Base-by-base conservation (phyloP, 2,113 vertebrate species). In the Epinephelus cyanopodus region DNA sequence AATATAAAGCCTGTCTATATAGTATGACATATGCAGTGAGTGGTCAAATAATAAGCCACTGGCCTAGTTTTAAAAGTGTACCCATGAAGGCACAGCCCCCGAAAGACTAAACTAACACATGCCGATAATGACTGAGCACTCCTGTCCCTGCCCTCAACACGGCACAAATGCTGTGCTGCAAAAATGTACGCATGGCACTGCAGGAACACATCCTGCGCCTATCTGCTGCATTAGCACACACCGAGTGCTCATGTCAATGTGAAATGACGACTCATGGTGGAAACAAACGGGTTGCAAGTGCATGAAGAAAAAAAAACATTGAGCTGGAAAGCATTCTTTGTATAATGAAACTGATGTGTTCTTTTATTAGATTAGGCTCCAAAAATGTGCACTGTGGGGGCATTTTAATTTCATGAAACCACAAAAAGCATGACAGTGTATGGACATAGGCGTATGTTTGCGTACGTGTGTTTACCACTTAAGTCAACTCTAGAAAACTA, bases 221-320 rank as follows among this genome's bases (percentile, higher is more conserved):
- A 75, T 78, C 47, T 82, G 79, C 70, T 54, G 54, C 52, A 72
- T 64, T 61, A 62, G 19, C 58, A 80, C 58, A 66, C 12, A 15
- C 3, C 29, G 27, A 50, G 21, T 17, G 54, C 17, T 68, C 18
- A 47, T 15, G 50, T 25, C n/a, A 47, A 33, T 0, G 6, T 12
- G 54, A 60, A 58, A 18, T 48, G 15, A 42, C n/a, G 11, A 18
- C 37, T 33, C 19, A 4, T 6, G 17, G 50, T 18, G 8, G 18
- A n/a, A 50, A 81, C 27, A 61, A 66, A 42, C 50, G 21, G 42
- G n/a, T 14, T 37, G 19, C 6, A 54, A 45, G 58, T 58, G 56
- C 53, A 48, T 1, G 1, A 60, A 45, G 29, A 45, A 45, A 10
- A 11, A 2, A 48, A 29, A 14, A 54, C 7, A 53, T 9, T 45